Evolutionary conservation across 2,888 invertebrate genomes (phyloP), one percentile per base, ranked within the genome.

Genomic region (Ectemnius lituratus): DNA sequence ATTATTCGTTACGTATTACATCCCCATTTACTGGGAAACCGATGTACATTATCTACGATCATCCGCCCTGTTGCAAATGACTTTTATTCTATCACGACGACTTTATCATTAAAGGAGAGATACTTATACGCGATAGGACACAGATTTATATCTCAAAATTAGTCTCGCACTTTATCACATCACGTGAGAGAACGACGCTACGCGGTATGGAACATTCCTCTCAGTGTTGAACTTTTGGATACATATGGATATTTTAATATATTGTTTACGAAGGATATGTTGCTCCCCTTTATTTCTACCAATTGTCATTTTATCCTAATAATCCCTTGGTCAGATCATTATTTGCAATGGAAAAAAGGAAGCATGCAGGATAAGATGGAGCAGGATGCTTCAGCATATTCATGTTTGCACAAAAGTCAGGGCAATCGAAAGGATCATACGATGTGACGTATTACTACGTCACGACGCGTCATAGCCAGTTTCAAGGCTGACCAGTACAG

Each of bases 401-500:
- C 37, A 37, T 37, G 37, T 11, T 6, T 11, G 8, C 8, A 37
- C 37, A 37, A 37, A 37, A 37, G 37, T 37, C 37, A 2, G 23
- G 37, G 6, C 37, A 8, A 60, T 67, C 52, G 5, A 14, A 62
- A 56, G 62, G 63, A 67, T 75, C 76, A 47, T 76, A 75, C 75
- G 76, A 76, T 75, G 20, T 76, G 72, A 76, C 72, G 77, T 75
- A 52, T 68, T 67, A 75, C 47, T 56, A 64, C 59, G 66, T 75
- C 68, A 64, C 28, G 37, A n/a, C 46, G 46, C 8, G 1, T 13
- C 14, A 16, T 62, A 67, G 57, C 27, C 13, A 28, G 57, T 56
- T 56, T 5, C 49, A 45, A 61, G 20, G 14, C 37, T 14, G 64
- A 20, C 14, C 11, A 37, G 57, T 49, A 60, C 56, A 14, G 61